Evolutionary conservation across 2,113 vertebrate species (phyloP).

Genomic region (Zosterops japonicus): DNA sequence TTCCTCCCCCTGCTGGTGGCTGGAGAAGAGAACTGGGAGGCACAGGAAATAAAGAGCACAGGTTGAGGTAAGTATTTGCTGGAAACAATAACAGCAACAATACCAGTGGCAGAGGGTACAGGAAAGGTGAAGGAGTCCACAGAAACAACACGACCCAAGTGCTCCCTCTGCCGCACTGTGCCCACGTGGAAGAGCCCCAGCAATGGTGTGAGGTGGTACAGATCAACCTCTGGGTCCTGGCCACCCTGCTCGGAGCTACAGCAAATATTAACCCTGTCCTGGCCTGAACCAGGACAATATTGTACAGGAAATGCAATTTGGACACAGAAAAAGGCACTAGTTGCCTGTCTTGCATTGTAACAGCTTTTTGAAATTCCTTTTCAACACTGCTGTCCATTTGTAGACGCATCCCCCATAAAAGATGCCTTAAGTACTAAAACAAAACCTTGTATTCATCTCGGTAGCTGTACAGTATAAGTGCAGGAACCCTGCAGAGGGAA

Average conservation of each 20-base stretch:
- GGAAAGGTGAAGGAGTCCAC: neutral
- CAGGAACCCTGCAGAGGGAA: conserved; percentile 81
- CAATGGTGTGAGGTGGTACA: neutral
- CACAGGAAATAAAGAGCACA: neutral
- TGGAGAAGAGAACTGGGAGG: neutral
- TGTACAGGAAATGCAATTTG: neutral
- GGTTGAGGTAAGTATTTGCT: neutral
- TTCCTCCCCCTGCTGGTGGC: neutral
- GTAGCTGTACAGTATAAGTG: conserved; percentile 93
- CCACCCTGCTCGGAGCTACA: neutral
- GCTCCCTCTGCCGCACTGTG: accelerated
- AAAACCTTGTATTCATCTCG: conserved; percentile 93
- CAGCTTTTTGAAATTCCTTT: neutral
- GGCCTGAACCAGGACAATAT: neutral
- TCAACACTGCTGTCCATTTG: neutral
- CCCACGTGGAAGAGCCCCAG: neutral
- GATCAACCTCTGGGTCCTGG: neutral
- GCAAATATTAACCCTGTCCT: neutral
- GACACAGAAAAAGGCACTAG: neutral
- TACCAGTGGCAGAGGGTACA: neutral
- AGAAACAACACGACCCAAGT: neutral
- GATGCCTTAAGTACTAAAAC: conserved; percentile 72
- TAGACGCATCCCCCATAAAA: neutral
- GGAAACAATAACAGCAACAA: neutral
- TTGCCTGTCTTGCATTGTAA: neutral